Conservation (phyloP, 23 tunicate species). For the Halocynthia roretzi region DNA sequence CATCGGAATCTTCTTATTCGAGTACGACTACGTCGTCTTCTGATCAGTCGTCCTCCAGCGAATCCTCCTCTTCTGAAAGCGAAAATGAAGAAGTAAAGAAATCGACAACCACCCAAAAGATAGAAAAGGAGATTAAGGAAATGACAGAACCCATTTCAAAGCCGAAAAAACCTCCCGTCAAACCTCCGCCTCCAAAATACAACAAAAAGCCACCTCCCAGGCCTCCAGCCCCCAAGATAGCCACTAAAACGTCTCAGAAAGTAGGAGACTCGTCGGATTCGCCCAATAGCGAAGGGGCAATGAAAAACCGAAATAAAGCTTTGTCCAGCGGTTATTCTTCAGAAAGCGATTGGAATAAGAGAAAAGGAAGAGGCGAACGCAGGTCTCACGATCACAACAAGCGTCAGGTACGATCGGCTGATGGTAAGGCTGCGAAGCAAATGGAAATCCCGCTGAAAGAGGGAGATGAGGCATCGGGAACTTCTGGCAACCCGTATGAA, state of each 20-base stretch:
- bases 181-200: neutral
- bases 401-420: neutral
- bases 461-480: neutral
- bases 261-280: neutral
- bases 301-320: neutral
- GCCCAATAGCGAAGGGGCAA: neutral
- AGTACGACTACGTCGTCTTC: neutral
- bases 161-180: neutral
- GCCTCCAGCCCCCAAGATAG: constrained; percentile 56
- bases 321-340: constrained; percentile 71
- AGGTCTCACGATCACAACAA: neutral
- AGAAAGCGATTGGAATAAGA: constrained; percentile 11
- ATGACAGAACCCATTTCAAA: neutral
- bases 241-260: constrained; percentile 5
- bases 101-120: neutral
- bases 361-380: constrained; percentile 20
- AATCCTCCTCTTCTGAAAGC: neutral
- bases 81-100: constrained; percentile 2
- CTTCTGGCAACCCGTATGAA: constrained; percentile 32
- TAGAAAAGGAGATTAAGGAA: neutral
- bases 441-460: constrained; percentile 5
- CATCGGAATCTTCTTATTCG: neutral
- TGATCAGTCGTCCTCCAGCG: neutral
- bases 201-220: constrained; percentile 48
- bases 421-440: neutral